phyloP scores from a whole-genome alignment of 1,140 invertebrate genomes.

The Stenopsyche tienmushanensis region DNA sequence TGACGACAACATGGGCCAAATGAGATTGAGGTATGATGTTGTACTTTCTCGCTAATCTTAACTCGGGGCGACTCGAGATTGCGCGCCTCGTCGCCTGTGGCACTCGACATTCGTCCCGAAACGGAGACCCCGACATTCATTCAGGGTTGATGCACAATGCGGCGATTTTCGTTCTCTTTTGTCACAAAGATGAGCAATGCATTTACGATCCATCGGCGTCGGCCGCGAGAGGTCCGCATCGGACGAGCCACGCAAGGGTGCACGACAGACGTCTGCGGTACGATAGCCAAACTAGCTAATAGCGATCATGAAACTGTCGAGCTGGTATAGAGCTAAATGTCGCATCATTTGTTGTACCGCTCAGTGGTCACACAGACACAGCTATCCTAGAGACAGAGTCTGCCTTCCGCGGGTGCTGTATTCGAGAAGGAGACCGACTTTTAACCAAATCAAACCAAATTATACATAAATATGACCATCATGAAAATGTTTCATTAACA shows the following conservation, averaged over 20 bases:
- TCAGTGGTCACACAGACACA: slow-evolving; percentile 33
- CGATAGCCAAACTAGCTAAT: not conserved
- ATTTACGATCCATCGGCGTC: slow-evolving; percentile 41
- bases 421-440: slow-evolving; percentile 74
- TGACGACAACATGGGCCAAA: slow-evolving; percentile 44
- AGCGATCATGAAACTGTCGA: not conserved
- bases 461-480: not conserved
- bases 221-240: too few relatives aligned
- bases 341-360: slow-evolving; percentile 33
- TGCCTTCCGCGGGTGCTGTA: slow-evolving; percentile 77
- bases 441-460: slow-evolving; percentile 55
- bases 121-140: not conserved
- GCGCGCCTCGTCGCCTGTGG: too few relatives aligned
- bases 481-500: too few relatives aligned
- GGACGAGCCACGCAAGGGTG: too few relatives aligned
- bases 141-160: slow-evolving; percentile 57
- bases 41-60: slow-evolving; percentile 12
- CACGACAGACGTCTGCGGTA: not conserved
- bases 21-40: slow-evolving; percentile 39
- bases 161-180: slow-evolving; percentile 50
- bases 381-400: slow-evolving; percentile 48
- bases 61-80: not conserved
- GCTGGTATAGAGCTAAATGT: too few relatives aligned
- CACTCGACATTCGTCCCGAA: not conserved
- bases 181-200: too few relatives aligned